Evolutionary conservation across 1,140 invertebrate species (phyloP).

Genomic region (Chelonus insularis): DNA sequence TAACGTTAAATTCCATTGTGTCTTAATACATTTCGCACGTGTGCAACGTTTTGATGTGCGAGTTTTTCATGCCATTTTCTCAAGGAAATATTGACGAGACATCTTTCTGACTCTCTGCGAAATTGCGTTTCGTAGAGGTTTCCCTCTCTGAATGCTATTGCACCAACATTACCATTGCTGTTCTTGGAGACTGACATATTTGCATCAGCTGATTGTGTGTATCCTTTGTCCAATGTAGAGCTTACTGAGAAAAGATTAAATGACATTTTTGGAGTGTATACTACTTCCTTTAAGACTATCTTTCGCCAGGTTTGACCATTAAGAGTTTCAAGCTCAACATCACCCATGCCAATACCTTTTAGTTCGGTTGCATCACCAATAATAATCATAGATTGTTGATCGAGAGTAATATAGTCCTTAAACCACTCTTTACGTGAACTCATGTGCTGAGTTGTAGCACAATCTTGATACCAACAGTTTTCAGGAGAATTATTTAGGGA

Average conservation of each 20-base stretch:
- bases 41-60: too few species aligned
- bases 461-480: too few species aligned
- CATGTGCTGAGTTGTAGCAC: conserved; percentile 31
- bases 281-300: too few species aligned
- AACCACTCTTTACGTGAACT: conserved; percentile 27
- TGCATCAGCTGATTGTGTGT: conserved; percentile 19
- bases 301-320: too few species aligned
- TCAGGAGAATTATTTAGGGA: too few species aligned
- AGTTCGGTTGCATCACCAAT: too few species aligned
- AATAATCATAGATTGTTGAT: not conserved
- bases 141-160: not conserved
- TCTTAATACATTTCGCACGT: conserved; percentile 24
- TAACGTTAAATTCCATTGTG: conserved; percentile 21
- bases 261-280: too few species aligned
- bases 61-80: too few species aligned
- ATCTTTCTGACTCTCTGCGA: conserved; percentile 8
- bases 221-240: conserved; percentile 26
- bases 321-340: too few species aligned
- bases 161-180: conserved; percentile 22
- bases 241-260: conserved; percentile 35
- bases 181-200: conserved; percentile 25
- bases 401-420: not conserved
- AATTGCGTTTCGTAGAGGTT: not conserved
- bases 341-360: too few species aligned
- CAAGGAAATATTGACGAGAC: conserved; percentile 1